phyloP scores from a whole-genome alignment of 2,797 vertebrate species.

The Chaenodraco wilsoni region DNA sequence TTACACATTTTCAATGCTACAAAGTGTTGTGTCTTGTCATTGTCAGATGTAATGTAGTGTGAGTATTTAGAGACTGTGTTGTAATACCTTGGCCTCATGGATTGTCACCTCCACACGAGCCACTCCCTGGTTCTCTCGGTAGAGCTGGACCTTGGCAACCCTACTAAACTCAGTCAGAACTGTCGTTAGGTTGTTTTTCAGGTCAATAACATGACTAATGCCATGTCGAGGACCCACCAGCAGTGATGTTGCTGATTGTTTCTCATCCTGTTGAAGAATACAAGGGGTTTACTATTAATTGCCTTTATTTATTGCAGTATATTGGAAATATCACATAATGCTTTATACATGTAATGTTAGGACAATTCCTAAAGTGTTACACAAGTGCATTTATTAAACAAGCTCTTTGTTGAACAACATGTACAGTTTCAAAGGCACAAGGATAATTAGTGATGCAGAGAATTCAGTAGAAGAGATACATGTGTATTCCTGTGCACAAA shows the following conservation, averaged over 20 bases:
- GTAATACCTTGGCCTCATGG: conserved; percentile 93
- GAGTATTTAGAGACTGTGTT: background rate
- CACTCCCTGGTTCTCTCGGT: conserved; percentile 95
- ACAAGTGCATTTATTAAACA: background rate
- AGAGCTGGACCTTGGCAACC: conserved; percentile 96
- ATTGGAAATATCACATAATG: background rate
- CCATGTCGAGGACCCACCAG: conserved; percentile 97
- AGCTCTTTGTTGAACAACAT: background rate
- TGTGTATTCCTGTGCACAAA: conserved; percentile 14
- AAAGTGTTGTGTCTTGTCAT: background rate
- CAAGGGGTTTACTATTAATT: conserved; percentile 11
- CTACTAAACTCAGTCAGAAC: conserved; percentile 97
- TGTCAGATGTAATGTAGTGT: background rate
- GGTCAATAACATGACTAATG: conserved; percentile 98
- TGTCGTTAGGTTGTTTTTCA: conserved; percentile 99
- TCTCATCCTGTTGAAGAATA: conserved; percentile 88
- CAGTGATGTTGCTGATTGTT: conserved; percentile 94
- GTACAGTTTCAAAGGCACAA: conserved; percentile 5
- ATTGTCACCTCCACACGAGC: conserved; percentile 96
- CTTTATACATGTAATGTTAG: conserved; percentile 1
- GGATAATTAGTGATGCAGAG: background rate
- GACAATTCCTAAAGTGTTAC: background rate
- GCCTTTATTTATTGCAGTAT: background rate
- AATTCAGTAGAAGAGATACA: conserved; percentile 2
- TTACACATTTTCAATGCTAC: background rate